phyloP scores from a whole-genome alignment of 2,888 invertebrate genomes.

The Drosophila subquinaria region DNA sequence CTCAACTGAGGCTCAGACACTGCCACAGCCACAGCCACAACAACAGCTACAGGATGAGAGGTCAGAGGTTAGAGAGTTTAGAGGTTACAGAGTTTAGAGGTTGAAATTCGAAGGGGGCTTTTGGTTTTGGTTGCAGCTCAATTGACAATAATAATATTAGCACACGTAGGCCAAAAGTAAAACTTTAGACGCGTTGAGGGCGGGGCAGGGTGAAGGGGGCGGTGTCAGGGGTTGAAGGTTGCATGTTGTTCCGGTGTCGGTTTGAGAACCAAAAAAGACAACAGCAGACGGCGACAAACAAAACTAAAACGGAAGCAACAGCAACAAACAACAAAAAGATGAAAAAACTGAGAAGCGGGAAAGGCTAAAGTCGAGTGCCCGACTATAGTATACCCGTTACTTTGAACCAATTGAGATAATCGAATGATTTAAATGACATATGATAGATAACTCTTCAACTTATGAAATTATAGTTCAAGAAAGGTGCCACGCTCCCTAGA shows the following conservation, averaged over 20 bases:
- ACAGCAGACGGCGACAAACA: slow-evolving; percentile 42
- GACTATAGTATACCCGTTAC: no score
- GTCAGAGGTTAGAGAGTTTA: neutral
- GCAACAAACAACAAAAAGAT: neutral
- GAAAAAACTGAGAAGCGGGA: no score
- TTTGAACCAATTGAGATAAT: no score
- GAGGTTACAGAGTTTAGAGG: neutral
- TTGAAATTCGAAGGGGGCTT: slow-evolving; percentile 1
- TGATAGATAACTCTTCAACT: no score
- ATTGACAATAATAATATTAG: slow-evolving; percentile 70
- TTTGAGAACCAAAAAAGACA: slow-evolving; percentile 20
- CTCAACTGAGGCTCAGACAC: slow-evolving; percentile 12
- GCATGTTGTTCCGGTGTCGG: slow-evolving; percentile 25
- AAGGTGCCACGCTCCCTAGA: no score
- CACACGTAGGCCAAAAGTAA: slow-evolving; percentile 48
- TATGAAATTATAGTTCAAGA: no score
- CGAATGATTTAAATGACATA: no score
- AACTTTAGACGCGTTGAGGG: slow-evolving; percentile 33
- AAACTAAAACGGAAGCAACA: slow-evolving; percentile 25
- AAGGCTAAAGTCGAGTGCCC: no score
- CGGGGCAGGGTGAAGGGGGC: no score
- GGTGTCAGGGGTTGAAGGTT: neutral
- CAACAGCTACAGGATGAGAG: neutral
- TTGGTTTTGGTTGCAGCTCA: slow-evolving; percentile 21
- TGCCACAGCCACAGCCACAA: no score